Percentiles rank a stretch among this genome's conserved stretches.
Evolutionary conservation across 2,797 vertebrate genomes (phyloP).

Genomic region (Ptychobarbus kaznakovi): DNA sequence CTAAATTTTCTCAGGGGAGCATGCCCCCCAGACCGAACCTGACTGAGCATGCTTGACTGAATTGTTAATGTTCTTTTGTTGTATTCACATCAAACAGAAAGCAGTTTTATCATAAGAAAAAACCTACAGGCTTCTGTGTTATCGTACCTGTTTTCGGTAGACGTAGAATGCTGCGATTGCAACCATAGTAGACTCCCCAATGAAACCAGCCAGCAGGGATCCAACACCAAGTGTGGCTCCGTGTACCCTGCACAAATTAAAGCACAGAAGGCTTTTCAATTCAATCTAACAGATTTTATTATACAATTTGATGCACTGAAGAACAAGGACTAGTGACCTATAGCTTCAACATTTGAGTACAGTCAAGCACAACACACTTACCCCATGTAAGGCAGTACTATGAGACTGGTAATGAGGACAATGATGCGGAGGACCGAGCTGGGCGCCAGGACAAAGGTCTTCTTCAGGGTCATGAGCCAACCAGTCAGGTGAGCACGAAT

Average conservation of each 20-base stretch:
- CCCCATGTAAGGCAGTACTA: slow-evolving; percentile 98
- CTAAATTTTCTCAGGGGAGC: background rate
- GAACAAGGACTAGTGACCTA: background rate
- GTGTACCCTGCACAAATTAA: slow-evolving; percentile 83
- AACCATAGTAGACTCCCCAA: slow-evolving; percentile 98
- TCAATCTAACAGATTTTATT: background rate
- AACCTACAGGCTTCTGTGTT: background rate
- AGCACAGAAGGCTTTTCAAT: background rate
- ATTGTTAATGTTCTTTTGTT: background rate
- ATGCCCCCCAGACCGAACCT: background rate
- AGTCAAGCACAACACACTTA: slow-evolving; percentile 69
- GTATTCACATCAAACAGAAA: background rate
- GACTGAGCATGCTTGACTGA: background rate
- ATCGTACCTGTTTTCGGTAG: slow-evolving; percentile 92
- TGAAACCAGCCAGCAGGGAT: slow-evolving; percentile 94
- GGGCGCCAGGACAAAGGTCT: slow-evolving; percentile 97
- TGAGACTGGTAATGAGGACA: slow-evolving; percentile 96
- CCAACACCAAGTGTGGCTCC: slow-evolving; percentile 97
- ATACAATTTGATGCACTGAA: background rate
- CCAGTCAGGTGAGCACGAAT: slow-evolving; percentile 95
- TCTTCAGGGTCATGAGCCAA: slow-evolving; percentile 99
- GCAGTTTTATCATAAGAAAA: background rate
- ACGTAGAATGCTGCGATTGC: slow-evolving; percentile 97
- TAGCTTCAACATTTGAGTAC: background rate
- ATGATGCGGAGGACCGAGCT: slow-evolving; percentile 97